A percentile compares a stretch with the other conserved stretches of the same genome.
Conservation (phyloP, 2,113 vertebrate species). For the Eurypyga helias region DNA sequence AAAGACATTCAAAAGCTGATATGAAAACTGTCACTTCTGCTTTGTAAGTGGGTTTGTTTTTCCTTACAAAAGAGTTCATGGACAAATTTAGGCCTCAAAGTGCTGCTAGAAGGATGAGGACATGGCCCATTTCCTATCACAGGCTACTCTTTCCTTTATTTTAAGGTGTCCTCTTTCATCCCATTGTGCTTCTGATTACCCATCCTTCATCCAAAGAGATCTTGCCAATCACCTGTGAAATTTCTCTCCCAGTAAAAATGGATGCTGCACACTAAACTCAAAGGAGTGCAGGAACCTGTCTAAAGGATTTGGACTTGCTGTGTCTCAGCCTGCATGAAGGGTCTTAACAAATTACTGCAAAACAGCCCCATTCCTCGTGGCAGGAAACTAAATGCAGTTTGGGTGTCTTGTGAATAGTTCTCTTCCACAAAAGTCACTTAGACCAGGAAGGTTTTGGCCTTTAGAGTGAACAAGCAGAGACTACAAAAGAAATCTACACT, state of each 20-base stretch:
- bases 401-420: background rate
- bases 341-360: background rate
- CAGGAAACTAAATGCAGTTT: background rate
- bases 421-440: background rate
- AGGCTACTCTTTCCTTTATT: background rate
- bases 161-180: background rate
- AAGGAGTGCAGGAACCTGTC: background rate
- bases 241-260: background rate
- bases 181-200: background rate
- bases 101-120: background rate
- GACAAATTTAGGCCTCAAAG: background rate
- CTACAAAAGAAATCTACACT: background rate
- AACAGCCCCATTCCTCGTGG: background rate
- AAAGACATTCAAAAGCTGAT: background rate
- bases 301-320: background rate
- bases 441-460: background rate
- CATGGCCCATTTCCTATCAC: background rate
- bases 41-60: background rate
- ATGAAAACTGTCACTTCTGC: background rate
- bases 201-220: background rate
- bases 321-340: background rate
- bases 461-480: background rate
- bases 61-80: background rate
- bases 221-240: constrained; percentile 1
- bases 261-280: background rate